Conservation (phyloP, 2,888 invertebrate species). For the Venusia cambrica region DNA sequence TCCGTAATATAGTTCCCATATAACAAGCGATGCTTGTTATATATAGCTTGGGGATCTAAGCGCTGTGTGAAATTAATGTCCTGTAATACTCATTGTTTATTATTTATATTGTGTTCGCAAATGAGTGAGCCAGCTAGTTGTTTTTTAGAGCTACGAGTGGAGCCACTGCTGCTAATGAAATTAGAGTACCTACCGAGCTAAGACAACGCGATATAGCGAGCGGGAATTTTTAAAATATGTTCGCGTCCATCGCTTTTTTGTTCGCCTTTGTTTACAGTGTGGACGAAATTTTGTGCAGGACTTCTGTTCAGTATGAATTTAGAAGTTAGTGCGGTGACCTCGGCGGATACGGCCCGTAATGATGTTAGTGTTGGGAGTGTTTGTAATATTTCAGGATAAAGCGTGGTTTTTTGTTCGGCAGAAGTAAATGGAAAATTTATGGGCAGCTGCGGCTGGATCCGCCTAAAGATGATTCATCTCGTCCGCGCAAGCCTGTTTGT, state of each 20-base stretch:
- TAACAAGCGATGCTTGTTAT: too few relatives aligned
- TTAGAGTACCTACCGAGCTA: slow-evolving; percentile 45
- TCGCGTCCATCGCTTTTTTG: slow-evolving; percentile 30
- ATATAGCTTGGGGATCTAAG: too few relatives aligned
- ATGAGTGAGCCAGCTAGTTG: slow-evolving; percentile 9
- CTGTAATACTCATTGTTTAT: too few relatives aligned
- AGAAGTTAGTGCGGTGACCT: slow-evolving; percentile 12
- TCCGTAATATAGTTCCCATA: too few relatives aligned
- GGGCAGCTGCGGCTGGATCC: too few relatives aligned
- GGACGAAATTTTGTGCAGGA: slow-evolving; percentile 27
- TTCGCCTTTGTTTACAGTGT: slow-evolving; percentile 31
- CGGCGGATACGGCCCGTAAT: not conserved
- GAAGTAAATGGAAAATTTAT: too few relatives aligned
- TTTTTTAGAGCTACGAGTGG: slow-evolving; percentile 28
- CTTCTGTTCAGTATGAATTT: slow-evolving; percentile 29
- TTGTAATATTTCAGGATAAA: not conserved
- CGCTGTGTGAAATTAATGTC: too few relatives aligned
- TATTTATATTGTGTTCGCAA: too few relatives aligned
- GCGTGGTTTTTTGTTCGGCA: too few relatives aligned
- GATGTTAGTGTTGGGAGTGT: slow-evolving; percentile 1
- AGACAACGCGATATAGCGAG: slow-evolving; percentile 50
- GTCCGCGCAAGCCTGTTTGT: too few relatives aligned
- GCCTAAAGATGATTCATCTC: too few relatives aligned
- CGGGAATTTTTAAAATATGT: slow-evolving; percentile 42
- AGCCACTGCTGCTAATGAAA: slow-evolving; percentile 52